Conservation (phyloP, 2,113 vertebrate genomes). For the Albula goreensis region DNA sequence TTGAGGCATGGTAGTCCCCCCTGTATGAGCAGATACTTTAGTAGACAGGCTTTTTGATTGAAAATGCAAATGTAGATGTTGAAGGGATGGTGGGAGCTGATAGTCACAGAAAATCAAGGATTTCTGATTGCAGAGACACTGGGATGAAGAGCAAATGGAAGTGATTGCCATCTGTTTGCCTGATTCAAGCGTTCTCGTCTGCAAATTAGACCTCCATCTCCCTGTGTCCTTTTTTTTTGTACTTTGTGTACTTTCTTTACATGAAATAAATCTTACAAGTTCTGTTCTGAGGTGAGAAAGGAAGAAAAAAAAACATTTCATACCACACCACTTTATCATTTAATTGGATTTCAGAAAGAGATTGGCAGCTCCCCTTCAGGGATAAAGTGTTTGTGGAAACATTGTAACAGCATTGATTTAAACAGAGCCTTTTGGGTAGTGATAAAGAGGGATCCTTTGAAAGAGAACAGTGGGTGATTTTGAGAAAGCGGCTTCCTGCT, state of each 20-base stretch:
- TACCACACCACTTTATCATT: constrained; percentile 5
- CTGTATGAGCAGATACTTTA: background rate
- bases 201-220: background rate
- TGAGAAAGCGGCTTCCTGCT: background rate
- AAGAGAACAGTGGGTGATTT: background rate
- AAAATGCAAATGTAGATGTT: background rate
- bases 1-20: background rate
- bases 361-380: background rate
- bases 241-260: background rate
- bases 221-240: background rate
- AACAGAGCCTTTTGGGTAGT: background rate
- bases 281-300: background rate
- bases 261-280: background rate
- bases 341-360: constrained; percentile 16
- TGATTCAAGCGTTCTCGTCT: background rate
- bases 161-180: constrained; percentile 10
- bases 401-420: background rate
- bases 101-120: background rate
- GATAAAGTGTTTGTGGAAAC: constrained; percentile 6
- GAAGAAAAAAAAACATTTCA: background rate
- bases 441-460: background rate
- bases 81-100: background rate
- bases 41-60: constrained; percentile 9
- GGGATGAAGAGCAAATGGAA: constrained; percentile 2
- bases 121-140: background rate